Evolutionary conservation across 64 coral and sea anemone species (phyloP), one percentile per base, ranked within the genome.

Genomic region (Pocillopora damicornis): DNA sequence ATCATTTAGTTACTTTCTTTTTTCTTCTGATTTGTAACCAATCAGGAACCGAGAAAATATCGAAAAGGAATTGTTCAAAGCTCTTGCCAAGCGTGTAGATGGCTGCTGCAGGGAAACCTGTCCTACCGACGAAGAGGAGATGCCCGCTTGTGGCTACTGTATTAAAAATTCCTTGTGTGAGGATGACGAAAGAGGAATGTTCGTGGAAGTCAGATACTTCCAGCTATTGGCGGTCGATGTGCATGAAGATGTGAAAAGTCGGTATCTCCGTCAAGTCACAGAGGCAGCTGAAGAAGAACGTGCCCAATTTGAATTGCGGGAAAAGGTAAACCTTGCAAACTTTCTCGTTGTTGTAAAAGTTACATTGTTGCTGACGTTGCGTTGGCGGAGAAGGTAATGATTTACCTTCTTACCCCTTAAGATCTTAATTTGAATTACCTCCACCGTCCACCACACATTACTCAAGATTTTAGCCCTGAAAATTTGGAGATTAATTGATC

Each of bases 191-290:
- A 96, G 90, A 35, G 94, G 91, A 25, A 59, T 96, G 26, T 96
- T 96, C n/a, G 88, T 96, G 23, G 91, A 96, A 30, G 73, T 96
- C 51, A 60, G 83, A 45, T 96, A 96, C 74, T 96, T 96, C 65
- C 94, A 96, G 77, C 76, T 96, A 9, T 87, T 93, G n/a, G 83
- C 75, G 12, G 86, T 96, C 17, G 91, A 93, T 67, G 87, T 96
- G 18, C 87, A 92, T 15, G 62, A 89, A 15, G 94, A 93, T 56
- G 86, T 96, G 0, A 96, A 96, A 63, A 84, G 77, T 81, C 77
- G 91, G 8, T 96, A 96, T n/a, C 72, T 96, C 36, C 87, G 91
- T n/a, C 91, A 93, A 35, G 92, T 96, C 22, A 96, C 89, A 17
- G 94, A 96, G 66, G 89, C 80, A 15, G 94, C 86, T 11, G 86